A percentile compares a stretch with the other conserved stretches of the same genome.
phyloP scores from a whole-genome alignment of 2,888 invertebrate species.

The Zele albiditarsus region DNA sequence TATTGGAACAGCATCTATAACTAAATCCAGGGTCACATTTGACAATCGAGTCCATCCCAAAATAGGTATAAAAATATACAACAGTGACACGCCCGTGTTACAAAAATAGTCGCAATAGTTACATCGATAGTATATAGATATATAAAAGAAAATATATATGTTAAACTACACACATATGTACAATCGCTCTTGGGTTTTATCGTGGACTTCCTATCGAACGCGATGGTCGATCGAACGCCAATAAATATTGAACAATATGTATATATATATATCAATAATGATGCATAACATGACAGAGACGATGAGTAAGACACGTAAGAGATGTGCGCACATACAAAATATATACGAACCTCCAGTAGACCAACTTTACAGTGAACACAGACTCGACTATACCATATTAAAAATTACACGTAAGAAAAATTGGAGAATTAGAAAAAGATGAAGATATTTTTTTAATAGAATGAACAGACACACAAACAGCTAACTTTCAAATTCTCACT shows the following conservation, averaged over 20 bases:
- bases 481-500: no score
- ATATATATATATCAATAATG: conserved; percentile 8
- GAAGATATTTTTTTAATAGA: neutral
- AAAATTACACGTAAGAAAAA: neutral
- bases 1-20: neutral
- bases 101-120: conserved; percentile 28
- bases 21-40: conserved; percentile 15
- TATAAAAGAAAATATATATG: neutral
- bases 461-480: neutral
- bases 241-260: conserved; percentile 28
- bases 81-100: conserved; percentile 3
- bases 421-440: neutral
- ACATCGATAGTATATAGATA: conserved; percentile 11
- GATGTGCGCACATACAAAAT: neutral
- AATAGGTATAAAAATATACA: conserved; percentile 26
- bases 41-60: conserved; percentile 14
- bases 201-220: neutral
- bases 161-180: neutral
- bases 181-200: conserved; percentile 12
- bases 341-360: neutral
- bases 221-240: conserved; percentile 24
- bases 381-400: neutral
- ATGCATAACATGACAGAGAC: neutral
- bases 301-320: neutral
- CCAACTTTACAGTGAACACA: neutral